A percentile compares a stretch with the other conserved stretches of the same genome.
These are phyloP conservation scores for Vanessa atalanta DNA, from an alignment of 1,140 invertebrate genomes.

Conservation along the genomic window DNA sequence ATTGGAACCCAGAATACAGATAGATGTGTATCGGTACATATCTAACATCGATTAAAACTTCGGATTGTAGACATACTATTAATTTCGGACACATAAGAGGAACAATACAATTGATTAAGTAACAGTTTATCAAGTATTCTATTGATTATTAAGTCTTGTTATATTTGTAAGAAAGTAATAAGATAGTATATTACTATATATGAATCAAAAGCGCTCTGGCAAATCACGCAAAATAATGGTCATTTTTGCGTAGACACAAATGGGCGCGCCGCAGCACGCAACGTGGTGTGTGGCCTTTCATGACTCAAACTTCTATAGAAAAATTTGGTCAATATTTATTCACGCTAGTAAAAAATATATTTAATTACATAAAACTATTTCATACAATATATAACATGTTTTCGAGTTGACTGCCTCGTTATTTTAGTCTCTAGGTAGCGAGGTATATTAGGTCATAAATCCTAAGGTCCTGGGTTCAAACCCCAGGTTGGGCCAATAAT, in stretches of 20 bases:
- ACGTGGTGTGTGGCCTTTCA: slow-evolving; percentile 32
- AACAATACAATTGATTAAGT: no score
- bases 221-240: slow-evolving; percentile 29
- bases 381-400: not conserved
- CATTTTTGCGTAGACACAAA: slow-evolving; percentile 36
- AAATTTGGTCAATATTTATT: slow-evolving; percentile 31
- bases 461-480: no score
- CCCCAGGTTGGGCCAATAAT: no score
- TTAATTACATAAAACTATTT: slow-evolving; percentile 2
- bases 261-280: slow-evolving; percentile 32
- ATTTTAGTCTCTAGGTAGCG: no score
- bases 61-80: no score
- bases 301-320: slow-evolving; percentile 28
- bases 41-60: no score
- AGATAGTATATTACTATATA: not conserved
- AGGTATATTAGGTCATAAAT: no score
- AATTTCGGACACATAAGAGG: no score
- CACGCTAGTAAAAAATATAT: not conserved
- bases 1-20: no score
- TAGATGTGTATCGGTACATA: no score
- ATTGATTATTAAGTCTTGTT: not conserved
- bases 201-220: not conserved
- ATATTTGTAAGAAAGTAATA: not conserved
- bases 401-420: not conserved
- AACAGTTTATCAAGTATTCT: not conserved